Evolutionary conservation across 2,113 vertebrate genomes (phyloP).

Genomic region (Notiomystis cincta): DNA sequence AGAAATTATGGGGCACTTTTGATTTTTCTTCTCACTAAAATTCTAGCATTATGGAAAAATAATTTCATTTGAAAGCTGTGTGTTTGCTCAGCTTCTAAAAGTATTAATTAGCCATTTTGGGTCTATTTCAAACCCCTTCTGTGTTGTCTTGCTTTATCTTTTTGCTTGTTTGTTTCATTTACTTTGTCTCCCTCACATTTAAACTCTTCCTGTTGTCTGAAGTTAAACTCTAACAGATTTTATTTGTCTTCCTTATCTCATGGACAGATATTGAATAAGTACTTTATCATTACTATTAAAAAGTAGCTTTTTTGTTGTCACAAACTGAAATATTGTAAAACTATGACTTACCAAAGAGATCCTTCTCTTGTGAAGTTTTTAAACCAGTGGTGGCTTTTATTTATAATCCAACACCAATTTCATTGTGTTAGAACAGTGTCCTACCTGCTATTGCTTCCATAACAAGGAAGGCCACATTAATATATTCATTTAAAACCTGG

Average conservation of each 20-base stretch:
- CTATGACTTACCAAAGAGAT: not conserved
- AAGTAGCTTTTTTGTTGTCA: not conserved
- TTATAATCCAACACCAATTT: not conserved
- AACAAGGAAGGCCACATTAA: not conserved
- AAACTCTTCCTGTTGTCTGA: not conserved
- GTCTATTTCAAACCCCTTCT: not conserved
- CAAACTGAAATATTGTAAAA: not conserved
- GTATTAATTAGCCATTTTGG: not conserved
- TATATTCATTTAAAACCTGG: not conserved
- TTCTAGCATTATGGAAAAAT: not conserved
- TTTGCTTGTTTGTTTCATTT: not conserved
- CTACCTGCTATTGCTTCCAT: not conserved
- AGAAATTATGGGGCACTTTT: not conserved
- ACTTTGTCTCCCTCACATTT: not conserved
- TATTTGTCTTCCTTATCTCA: not conserved
- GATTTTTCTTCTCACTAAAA: not conserved
- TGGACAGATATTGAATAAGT: not conserved
- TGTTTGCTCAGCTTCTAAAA: not conserved
- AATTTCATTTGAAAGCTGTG: not conserved
- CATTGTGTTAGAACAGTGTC: not conserved
- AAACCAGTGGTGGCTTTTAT: not conserved
- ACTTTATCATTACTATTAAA: not conserved
- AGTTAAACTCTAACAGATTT: not conserved
- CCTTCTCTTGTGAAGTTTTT: not conserved
- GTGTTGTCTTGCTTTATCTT: not conserved